Base-by-base conservation (phyloP, 2,113 vertebrate species). In the Seriola aureovittata region DNA sequence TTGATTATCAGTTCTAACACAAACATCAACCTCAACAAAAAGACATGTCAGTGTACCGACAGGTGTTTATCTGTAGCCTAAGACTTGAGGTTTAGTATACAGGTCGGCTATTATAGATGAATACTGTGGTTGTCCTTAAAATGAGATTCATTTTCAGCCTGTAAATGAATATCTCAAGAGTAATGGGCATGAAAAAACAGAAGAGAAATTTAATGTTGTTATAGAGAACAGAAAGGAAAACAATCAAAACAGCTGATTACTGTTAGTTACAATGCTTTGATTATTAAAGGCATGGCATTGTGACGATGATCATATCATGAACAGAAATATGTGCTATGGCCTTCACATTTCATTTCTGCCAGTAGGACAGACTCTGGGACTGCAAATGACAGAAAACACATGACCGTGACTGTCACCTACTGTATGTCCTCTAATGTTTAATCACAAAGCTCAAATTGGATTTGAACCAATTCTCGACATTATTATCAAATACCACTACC, bases 221-320 rank as follows among this genome's bases (percentile, higher is more conserved):
- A 4, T 29, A 12, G 50, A 46, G 65, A 85, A 70, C 63, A 64
- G 42, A 83, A 86, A 77, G 12, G 29, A 59, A 25, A 63, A 32
- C 21, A 71, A 69, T 13, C 1, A 36, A 36, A 29, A 59, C 2
- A 2, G 10, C 8, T 59, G 5, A 58, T 48, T 40, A 21, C 21
- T 40, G 57, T 40, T 40, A 17, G 16, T 50, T 42, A 14, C 10
- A 34, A 36, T 42, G 36, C 19, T 46, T 2, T 19, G 17, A 4
- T 46, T 9, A 48, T 48, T 14, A 52, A 69, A 54, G 8, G 8
- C 8, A 60, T 48, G 5, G 29, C 19, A 3, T 59, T 3, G 21
- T 36, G 17, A 48, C 46, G 1, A 57, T 73, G 7, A 58, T 17
- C 0, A 72, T 67, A 72, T 67, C 3, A 34, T 36, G 8, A 59